A percentile compares a stretch with the other conserved stretches of the same genome.
Conservation (phyloP, 2,797 vertebrate genomes). For the Chlorospingus flavigularis region DNA sequence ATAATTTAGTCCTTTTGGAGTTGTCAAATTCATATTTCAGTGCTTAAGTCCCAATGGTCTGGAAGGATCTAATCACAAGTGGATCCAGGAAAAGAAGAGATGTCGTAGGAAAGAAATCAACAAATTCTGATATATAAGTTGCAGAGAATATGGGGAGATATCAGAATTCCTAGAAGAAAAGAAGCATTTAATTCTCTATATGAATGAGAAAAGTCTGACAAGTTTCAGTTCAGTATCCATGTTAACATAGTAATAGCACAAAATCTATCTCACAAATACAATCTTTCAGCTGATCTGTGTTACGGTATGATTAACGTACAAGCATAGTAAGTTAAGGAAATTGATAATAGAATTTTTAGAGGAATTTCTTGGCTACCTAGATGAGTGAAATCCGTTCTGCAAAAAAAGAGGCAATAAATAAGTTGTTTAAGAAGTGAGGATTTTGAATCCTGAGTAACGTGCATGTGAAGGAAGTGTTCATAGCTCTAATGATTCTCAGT, state of each 20-base stretch:
- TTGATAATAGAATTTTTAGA: background rate
- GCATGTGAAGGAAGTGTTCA: background rate
- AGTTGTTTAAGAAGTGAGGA: background rate
- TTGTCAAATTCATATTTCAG: background rate
- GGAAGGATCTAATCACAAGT: background rate
- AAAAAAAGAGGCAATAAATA: background rate
- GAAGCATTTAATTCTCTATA: background rate
- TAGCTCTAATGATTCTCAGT: background rate
- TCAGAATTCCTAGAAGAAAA: background rate
- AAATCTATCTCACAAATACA: background rate
- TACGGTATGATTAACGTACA: background rate
- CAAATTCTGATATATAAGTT: background rate
- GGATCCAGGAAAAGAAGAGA: background rate
- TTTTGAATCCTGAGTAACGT: background rate
- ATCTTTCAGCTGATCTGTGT: background rate
- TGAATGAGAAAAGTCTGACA: background rate
- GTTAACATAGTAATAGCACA: background rate
- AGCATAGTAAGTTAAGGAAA: background rate
- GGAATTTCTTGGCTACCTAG: background rate
- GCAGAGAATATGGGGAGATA: background rate
- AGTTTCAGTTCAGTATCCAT: background rate
- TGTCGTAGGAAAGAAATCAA: background rate
- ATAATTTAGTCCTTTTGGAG: background rate
- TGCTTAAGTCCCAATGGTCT: background rate
- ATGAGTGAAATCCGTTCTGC: background rate